Conservation (phyloP, 2,888 invertebrate genomes). For the Ochropleura leucogaster region DNA sequence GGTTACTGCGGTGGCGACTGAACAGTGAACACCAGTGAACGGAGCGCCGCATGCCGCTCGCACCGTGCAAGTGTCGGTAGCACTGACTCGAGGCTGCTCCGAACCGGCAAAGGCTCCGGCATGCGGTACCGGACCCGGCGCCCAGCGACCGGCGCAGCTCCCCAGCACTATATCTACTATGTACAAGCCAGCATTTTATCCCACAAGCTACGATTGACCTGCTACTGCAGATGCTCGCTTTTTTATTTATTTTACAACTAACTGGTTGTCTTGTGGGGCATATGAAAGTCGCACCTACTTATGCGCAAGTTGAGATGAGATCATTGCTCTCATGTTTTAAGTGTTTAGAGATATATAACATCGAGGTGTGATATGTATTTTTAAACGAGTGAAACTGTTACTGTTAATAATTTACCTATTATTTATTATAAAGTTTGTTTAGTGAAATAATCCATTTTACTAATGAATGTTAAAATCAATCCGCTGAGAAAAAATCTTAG, state of each 20-base stretch:
- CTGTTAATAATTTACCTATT: too few species aligned
- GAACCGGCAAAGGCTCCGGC: constrained; percentile 6
- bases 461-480: background rate
- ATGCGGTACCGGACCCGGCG: constrained; percentile 3
- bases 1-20: constrained; percentile 58
- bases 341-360: background rate
- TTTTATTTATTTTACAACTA: constrained; percentile 15
- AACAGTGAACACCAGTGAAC: constrained; percentile 32
- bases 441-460: background rate
- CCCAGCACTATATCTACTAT: background rate
- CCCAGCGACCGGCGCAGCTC: constrained; percentile 7
- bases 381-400: background rate
- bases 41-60: constrained; percentile 25
- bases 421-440: background rate
- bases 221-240: constrained; percentile 22
- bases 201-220: constrained; percentile 26
- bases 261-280: constrained; percentile 42
- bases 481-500: background rate
- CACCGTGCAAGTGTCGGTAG: constrained; percentile 14
- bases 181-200: constrained; percentile 25
- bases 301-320: constrained; percentile 2
- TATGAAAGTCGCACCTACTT: constrained; percentile 25
- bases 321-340: constrained; percentile 1
- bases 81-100: constrained; percentile 23
- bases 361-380: background rate